Conservation (phyloP, 2,113 vertebrate genomes). For the Eubucco bourcierii region DNA sequence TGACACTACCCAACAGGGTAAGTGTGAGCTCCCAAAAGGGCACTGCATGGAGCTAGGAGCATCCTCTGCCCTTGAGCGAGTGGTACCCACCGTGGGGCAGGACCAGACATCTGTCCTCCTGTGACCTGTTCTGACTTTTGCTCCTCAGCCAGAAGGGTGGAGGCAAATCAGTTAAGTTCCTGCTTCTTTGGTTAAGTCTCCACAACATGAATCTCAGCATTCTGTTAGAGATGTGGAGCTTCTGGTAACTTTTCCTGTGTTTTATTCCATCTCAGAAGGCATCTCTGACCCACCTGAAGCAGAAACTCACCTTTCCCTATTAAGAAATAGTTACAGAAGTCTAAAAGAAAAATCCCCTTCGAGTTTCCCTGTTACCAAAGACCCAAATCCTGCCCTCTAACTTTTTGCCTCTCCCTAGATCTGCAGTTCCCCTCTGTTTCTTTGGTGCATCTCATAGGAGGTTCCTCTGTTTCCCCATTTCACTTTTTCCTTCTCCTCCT, state of each 20-base stretch:
- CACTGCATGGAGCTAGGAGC: not conserved
- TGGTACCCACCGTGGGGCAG: not conserved
- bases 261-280: not conserved
- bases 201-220: accelerated
- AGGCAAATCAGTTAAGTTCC: not conserved
- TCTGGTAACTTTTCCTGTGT: not conserved
- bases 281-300: not conserved
- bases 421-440: not conserved
- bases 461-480: accelerated
- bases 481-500: not conserved
- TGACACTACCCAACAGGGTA: not conserved
- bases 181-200: not conserved
- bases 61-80: not conserved
- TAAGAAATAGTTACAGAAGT: not conserved
- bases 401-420: not conserved
- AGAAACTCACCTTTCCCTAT: not conserved
- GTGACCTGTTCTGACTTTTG: not conserved
- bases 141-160: not conserved
- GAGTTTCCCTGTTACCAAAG: not conserved
- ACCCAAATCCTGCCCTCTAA: not conserved
- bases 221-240: not conserved
- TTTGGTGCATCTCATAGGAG: not conserved
- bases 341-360: not conserved
- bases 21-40: not conserved
- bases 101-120: not conserved